Evolutionary conservation across 2,797 vertebrate species (phyloP), one percentile per base, ranked within the genome.

Genomic region (Falco berigora): DNA sequence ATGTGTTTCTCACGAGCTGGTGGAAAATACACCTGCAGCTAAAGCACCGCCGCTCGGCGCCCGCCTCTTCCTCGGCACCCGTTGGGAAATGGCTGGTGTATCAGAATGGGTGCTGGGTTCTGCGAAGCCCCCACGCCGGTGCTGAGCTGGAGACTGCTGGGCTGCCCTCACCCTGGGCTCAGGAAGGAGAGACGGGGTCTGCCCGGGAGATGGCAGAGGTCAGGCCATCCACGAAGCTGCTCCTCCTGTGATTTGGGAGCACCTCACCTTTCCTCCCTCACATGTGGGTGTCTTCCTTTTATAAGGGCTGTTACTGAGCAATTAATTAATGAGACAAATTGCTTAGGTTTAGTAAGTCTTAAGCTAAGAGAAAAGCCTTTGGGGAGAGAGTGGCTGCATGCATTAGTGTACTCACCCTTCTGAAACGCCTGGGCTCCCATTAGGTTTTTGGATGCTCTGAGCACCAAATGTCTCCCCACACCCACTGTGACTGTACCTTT

Each of bases 31-130:
- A 4, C 66, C 2, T 2, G 64, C 62, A 63, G 46, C 62, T 53
- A 16, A 27, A 84, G 66, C 46, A 34, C 23, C 19, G 23, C 23
- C 1, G 4, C 36, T 53, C 3, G 0, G 55, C 59, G 30, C 28
- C 56, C 1, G 1, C 36, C 5, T 59, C 40, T 76, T 58, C 46
- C 72, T 81, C 1, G 0, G 75, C 0, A 0, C 23, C 68, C 32
- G 6, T 12, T 32, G 27, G 56, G 27, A 56, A 61, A 94, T 93
- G 94, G 49, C 72, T 68, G 55, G 46, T 44, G 15, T 5, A 2
- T 46, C 76, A 79, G 36, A 83, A 94, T 55, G 69, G 81, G 90
- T 24, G 8, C 72, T 12, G 76, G 14, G 27, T 53, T 62, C 89
- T 50, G 82, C 79, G 69, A 44, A 72, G 66, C 14, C 14, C 53